Conservation (phyloP, 1,140 invertebrate species). For the Stenopsyche tienmushanensis region DNA sequence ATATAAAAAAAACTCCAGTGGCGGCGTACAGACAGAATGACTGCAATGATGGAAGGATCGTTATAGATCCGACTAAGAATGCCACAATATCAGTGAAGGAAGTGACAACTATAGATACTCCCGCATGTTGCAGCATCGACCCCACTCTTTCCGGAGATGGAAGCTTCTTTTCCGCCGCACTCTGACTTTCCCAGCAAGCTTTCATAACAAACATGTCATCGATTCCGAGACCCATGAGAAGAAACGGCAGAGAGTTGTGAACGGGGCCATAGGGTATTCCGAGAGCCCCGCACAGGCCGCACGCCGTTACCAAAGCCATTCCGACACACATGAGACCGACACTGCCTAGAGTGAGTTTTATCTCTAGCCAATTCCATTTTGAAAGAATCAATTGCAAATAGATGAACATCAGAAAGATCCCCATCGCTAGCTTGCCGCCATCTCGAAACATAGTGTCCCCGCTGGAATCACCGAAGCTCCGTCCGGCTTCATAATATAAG, state of each 20-base stretch:
- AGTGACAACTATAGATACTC: conserved; percentile 80
- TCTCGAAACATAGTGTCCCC: conserved; percentile 70
- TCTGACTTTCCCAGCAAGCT: conserved; percentile 68
- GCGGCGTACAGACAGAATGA: conserved; percentile 78
- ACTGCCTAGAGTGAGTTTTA: conserved; percentile 63
- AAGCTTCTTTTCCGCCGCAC: conserved; percentile 53
- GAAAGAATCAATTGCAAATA: conserved; percentile 74
- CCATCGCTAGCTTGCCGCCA: conserved; percentile 66
- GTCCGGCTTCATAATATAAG: conserved; percentile 64
- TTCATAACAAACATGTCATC: conserved; percentile 83
- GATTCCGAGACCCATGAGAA: conserved; percentile 77
- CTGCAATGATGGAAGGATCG: conserved; percentile 70
- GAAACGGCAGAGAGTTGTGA: conserved; percentile 77
- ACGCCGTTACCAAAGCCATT: conserved; percentile 73
- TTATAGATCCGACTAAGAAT: conserved; percentile 70
- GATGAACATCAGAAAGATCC: conserved; percentile 70
- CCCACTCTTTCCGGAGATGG: conserved; percentile 64
- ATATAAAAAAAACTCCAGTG: conserved; percentile 69
- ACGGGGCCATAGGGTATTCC: conserved; percentile 78
- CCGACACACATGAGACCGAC: conserved; percentile 71
- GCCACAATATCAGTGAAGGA: conserved; percentile 81
- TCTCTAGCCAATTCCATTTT: conserved; percentile 74
- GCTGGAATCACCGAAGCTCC: conserved; percentile 75
- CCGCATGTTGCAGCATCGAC: conserved; percentile 73
- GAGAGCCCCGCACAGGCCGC: conserved; percentile 71